phyloP scores from a whole-genome alignment of 2,888 invertebrate genomes.

The Lamellibrachia satsuma region DNA sequence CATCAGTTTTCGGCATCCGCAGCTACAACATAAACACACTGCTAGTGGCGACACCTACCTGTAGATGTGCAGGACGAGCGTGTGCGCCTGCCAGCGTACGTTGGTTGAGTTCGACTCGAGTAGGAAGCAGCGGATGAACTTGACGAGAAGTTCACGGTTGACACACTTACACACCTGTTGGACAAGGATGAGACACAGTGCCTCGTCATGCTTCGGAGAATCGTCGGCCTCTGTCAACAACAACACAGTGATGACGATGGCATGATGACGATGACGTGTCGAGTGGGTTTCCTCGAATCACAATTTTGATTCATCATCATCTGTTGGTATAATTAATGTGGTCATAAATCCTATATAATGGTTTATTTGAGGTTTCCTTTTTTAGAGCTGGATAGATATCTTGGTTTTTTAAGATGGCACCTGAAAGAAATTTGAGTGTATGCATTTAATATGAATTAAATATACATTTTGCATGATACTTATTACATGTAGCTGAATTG shows the following conservation, averaged over 20 bases:
- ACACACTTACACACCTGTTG: conserved; percentile 78
- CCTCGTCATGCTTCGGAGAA: conserved; percentile 67
- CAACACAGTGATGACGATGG: not conserved
- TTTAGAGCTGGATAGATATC: too few relatives aligned
- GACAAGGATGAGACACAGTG: conserved; percentile 75
- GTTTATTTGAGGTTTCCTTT: too few relatives aligned
- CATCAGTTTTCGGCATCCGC: not conserved
- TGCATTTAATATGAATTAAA: too few relatives aligned
- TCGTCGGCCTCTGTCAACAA: conserved; percentile 24
- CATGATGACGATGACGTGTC: too few relatives aligned
- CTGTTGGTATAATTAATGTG: too few relatives aligned
- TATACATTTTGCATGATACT: too few relatives aligned
- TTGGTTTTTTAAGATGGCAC: too few relatives aligned
- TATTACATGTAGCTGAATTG: too few relatives aligned
- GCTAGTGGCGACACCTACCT: conserved; percentile 45
- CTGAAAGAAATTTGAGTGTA: too few relatives aligned
- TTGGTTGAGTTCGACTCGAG: conserved; percentile 91
- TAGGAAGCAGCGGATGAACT: conserved; percentile 88
- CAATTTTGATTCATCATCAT: too few relatives aligned
- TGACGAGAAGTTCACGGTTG: conserved; percentile 70
- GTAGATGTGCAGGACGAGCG: conserved; percentile 62
- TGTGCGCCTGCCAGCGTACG: conserved; percentile 95
- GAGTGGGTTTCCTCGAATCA: too few relatives aligned
- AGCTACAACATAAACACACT: not conserved
- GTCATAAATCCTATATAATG: too few relatives aligned